Evolutionary conservation across 2,888 invertebrate genomes (phyloP), one percentile per base, ranked within the genome.

Genomic region (Napeogenes inachia): DNA sequence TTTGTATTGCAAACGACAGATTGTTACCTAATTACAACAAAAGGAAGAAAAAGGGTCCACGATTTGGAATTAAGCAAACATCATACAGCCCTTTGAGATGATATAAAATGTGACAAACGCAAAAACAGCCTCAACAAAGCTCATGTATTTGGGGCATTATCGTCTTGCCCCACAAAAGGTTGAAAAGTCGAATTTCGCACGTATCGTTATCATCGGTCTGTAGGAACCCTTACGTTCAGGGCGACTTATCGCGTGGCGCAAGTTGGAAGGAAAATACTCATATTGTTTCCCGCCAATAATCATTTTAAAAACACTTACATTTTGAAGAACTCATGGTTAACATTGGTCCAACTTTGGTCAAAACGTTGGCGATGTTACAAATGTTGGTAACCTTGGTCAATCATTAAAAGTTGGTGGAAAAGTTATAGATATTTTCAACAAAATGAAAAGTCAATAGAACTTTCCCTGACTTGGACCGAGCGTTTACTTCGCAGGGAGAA

Each of bases 101-200:
- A 77, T 56, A 61, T 67, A 67, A 68, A 68, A 78, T 76, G 78
- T 84, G 85, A 84, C 86, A 86, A 82, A 85, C 79, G 75, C 84
- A 85, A 80, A 83, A 84, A 81, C 80, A 78, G 54, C 62, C 70
- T 77, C 81, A 80, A 85, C 82, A 84, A 78, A 78, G 79, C 81
- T 84, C 85, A 86, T 87, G 86, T 83, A 84, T 87, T 82, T 81
- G 76, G 74, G 76, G 81, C 81, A 87, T 89, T 88, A 89, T 88
- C 88, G 77, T 79, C 80, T 79, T 73, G 77, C 68, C 78, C 82
- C 79, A 88, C 89, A 88, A 89, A 89, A 89, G 89, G 88, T 84
- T 88, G 87, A 86, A 87, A 89, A 89, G 89, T 89, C 85, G 83
- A 85, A 80, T 81, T 85, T 82, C 78, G 84, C 87, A 87, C 87